These are phyloP conservation scores for Patella vulgata DNA, from an alignment of 1,140 invertebrate species.

Conservation along the genomic window DNA sequence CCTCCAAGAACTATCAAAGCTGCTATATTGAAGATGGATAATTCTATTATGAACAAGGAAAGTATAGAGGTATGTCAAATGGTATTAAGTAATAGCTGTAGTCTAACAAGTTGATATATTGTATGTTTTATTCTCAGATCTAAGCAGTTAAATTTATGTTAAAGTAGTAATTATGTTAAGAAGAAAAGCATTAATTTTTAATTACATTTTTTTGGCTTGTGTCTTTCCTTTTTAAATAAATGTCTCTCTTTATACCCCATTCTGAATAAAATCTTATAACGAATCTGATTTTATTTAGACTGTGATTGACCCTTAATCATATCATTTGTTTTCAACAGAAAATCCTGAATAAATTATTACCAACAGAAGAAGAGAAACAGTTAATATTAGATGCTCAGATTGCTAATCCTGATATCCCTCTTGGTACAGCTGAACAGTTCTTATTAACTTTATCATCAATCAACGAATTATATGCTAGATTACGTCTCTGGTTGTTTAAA, in stretches of 20 bases:
- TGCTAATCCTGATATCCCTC: conserved; percentile 91
- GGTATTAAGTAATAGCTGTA: too few species aligned
- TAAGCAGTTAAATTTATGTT: conserved; percentile 18
- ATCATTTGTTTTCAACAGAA: too few species aligned
- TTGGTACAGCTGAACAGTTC: conserved; percentile 98
- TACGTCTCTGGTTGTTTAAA: conserved; percentile 98
- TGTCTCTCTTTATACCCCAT: too few species aligned
- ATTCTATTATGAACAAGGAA: conserved; percentile 97
- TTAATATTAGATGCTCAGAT: conserved; percentile 96
- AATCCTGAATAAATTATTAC: conserved; percentile 93
- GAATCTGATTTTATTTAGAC: too few species aligned
- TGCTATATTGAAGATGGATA: conserved; percentile 99
- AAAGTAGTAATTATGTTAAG: neutral
- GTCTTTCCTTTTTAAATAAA: too few species aligned
- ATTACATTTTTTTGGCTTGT: too few species aligned
- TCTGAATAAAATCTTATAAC: too few species aligned
- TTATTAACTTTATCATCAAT: conserved; percentile 95
- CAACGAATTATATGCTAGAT: conserved; percentile 90
- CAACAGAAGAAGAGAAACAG: conserved; percentile 94
- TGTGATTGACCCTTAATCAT: too few species aligned
- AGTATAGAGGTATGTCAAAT: conserved; percentile 83
- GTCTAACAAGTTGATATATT: too few species aligned
- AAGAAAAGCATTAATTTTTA: too few species aligned
- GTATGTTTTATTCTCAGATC: neutral
- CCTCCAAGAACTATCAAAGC: conserved; percentile 95